phyloP scores from a whole-genome alignment of 2,797 vertebrate genomes.

The Cyclopterus lumpus region DNA sequence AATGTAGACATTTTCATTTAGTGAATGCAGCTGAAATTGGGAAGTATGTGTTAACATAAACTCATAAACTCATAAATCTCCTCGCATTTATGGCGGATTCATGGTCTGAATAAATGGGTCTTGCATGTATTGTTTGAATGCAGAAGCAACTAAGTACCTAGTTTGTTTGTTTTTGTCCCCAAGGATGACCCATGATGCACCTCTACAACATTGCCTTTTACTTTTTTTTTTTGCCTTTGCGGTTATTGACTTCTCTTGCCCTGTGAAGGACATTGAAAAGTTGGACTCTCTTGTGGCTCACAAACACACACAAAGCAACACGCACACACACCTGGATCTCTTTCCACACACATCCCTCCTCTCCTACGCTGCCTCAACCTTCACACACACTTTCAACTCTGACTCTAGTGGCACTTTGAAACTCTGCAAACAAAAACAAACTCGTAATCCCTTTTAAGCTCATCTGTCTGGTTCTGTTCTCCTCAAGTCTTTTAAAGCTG shows the following conservation, averaged over 20 bases:
- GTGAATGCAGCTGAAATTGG: neutral
- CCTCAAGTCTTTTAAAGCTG: conserved; percentile 47
- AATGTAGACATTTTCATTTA: neutral
- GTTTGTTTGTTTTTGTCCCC: neutral
- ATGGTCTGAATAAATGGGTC: neutral
- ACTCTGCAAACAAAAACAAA: conserved; percentile 34
- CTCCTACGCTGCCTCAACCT: neutral
- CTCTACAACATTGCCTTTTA: neutral
- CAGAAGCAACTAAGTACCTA: neutral
- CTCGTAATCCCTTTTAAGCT: conserved; percentile 48
- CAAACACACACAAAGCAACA: neutral
- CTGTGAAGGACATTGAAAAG: conserved; percentile 8
- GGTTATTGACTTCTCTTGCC: neutral
- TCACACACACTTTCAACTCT: conserved; percentile 5
- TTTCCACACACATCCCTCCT: conserved; percentile 20
- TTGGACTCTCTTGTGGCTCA: neutral
- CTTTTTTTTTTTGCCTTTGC: neutral
- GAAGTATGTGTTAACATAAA: neutral
- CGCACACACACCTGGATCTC: neutral
- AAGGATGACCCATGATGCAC: neutral
- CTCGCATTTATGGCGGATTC: neutral
- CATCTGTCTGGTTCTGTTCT: conserved; percentile 55
- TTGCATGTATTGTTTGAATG: neutral
- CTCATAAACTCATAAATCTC: too few species aligned
- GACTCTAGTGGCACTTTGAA: conserved; percentile 15